A percentile compares a stretch with the other conserved stretches of the same genome.
phyloP scores from a whole-genome alignment of 23 tunicate species.

The Phallusia fumigata region DNA sequence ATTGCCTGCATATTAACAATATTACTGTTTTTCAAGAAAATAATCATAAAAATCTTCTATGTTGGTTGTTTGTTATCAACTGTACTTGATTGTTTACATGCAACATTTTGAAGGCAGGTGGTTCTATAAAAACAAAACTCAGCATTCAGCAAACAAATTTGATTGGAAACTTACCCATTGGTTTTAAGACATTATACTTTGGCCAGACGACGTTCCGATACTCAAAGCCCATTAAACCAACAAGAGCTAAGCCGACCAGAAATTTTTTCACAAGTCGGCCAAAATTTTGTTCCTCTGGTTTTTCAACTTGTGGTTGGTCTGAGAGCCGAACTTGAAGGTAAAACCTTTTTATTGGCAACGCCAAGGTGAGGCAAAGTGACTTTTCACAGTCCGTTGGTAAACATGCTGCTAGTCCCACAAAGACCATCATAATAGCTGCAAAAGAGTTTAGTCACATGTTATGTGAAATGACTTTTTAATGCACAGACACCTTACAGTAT shows the following conservation, averaged over 20 bases:
- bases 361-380: slow-evolving; percentile 18
- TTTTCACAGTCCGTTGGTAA: neutral
- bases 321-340: slow-evolving; percentile 3
- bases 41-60: too few relatives aligned
- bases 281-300: slow-evolving; percentile 7
- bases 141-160: too few relatives aligned
- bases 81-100: too few relatives aligned
- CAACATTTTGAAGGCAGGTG: too few relatives aligned
- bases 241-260: slow-evolving; percentile 23
- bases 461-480: neutral
- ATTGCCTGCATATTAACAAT: too few relatives aligned
- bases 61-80: too few relatives aligned
- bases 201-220: slow-evolving; percentile 28
- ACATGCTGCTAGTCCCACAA: slow-evolving; percentile 15
- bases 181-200: neutral
- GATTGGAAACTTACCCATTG: neutral
- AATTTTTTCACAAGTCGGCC: slow-evolving; percentile 16
- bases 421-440: slow-evolving; percentile 37
- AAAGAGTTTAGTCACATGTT: neutral
- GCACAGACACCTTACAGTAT: too few relatives aligned
- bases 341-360: slow-evolving; percentile 39
- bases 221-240: slow-evolving; percentile 55
- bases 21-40: too few relatives aligned
- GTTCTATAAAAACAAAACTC: too few relatives aligned
- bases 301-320: neutral